Percentiles rank a stretch among this genome's conserved stretches.
Evolutionary conservation across 2,888 invertebrate genomes (phyloP).

Genomic region (Drosophila meridionalis): DNA sequence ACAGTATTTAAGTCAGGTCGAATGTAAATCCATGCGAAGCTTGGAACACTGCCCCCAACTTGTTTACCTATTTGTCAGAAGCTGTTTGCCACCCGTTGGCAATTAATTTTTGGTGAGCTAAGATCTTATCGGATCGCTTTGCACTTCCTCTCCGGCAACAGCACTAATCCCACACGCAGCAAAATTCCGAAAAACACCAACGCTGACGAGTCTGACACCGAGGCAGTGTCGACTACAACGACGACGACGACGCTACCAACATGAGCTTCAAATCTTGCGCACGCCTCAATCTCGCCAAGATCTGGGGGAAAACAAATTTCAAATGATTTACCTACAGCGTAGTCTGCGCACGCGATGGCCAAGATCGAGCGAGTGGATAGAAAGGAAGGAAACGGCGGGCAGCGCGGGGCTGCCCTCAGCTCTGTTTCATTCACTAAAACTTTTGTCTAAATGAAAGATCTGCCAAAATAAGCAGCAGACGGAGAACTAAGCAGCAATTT

Average conservation of each 20-base stretch:
- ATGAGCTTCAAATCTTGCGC: slow-evolving; percentile 72
- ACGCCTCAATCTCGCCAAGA: slow-evolving; percentile 73
- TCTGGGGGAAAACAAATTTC: slow-evolving; percentile 75
- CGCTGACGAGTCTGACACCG: slow-evolving; percentile 31
- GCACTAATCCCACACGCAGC: slow-evolving; percentile 36
- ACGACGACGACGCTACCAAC: slow-evolving; percentile 52
- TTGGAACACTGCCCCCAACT: slow-evolving; percentile 52
- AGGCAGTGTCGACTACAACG: slow-evolving; percentile 10
- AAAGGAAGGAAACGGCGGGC: slow-evolving; percentile 5
- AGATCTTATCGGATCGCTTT: slow-evolving; percentile 73
- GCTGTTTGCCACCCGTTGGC: slow-evolving; percentile 46
- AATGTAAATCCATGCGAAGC: slow-evolving; percentile 1
- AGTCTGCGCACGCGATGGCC: slow-evolving; percentile 36
- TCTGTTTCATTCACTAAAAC: slow-evolving; percentile 72
- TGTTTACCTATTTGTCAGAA: slow-evolving; percentile 55
- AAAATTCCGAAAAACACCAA: slow-evolving; percentile 41
- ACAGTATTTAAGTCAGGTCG: neutral
- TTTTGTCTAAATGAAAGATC: slow-evolving; percentile 79
- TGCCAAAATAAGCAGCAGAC: slow-evolving; percentile 32
- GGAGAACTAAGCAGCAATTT: slow-evolving; percentile 38
- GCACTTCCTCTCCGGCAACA: slow-evolving; percentile 71
- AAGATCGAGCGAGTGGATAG: slow-evolving; percentile 1
- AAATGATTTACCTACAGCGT: slow-evolving; percentile 78
- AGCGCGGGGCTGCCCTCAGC: slow-evolving; percentile 29
- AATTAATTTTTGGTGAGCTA: slow-evolving; percentile 58